Evolutionary conservation across 2,797 vertebrate species (phyloP).

Genomic region (Forpus xanthops): DNA sequence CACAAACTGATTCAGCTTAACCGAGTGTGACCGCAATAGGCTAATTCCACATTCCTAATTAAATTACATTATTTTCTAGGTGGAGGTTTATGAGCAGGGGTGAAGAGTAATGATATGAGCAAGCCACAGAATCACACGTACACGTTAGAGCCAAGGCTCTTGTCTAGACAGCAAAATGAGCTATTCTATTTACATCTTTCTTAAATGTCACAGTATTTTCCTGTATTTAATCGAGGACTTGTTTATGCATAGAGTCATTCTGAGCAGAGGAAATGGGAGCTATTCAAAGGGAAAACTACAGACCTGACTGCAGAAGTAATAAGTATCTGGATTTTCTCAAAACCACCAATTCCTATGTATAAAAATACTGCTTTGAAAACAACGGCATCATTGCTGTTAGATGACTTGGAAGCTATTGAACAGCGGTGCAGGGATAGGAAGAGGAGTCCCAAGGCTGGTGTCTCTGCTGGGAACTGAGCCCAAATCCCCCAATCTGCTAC

Average conservation of each 20-base stretch:
- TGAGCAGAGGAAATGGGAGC: not conserved
- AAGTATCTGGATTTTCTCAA: not conserved
- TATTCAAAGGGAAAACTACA: not conserved
- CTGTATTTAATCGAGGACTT: not conserved
- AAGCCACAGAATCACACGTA: not conserved
- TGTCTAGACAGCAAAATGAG: constrained; percentile 4
- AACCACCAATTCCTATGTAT: not conserved
- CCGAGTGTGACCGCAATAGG: constrained; percentile 21
- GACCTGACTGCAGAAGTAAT: not conserved
- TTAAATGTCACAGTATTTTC: not conserved
- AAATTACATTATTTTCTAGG: constrained; percentile 53
- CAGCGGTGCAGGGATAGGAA: not conserved
- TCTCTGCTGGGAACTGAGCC: not conserved
- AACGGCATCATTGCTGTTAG: not conserved
- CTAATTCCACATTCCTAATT: constrained; percentile 66
- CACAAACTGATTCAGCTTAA: constrained; percentile 31
- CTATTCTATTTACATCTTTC: not conserved
- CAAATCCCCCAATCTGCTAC: not conserved
- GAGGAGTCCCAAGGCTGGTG: not conserved
- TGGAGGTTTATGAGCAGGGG: constrained; percentile 50
- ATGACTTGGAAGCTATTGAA: not conserved
- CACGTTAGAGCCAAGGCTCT: not conserved
- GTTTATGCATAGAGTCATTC: not conserved
- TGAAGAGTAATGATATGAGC: not conserved
- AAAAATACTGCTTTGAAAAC: not conserved